Evolutionary conservation across 2,888 invertebrate genomes (phyloP), one percentile per base, ranked within the genome.

Genomic region (Epinotia ramella): DNA sequence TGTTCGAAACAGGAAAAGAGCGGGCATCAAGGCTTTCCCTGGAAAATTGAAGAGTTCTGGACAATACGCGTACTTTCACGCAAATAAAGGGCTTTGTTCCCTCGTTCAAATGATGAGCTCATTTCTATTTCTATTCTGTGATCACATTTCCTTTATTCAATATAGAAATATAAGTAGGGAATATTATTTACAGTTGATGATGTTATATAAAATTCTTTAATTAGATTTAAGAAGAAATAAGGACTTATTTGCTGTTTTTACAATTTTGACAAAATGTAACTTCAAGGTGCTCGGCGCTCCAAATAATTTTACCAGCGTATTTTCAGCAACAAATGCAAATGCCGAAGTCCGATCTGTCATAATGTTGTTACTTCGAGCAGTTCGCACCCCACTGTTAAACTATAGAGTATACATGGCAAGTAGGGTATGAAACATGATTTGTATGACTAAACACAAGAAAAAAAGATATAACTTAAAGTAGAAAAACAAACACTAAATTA

Each of bases 51-150:
- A 62, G 60, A 62, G 60, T 33, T 60, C 60, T 28, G 60, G 60
- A 62, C 60, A 62, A 62, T 62, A 20, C 57, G 62, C 33, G 62
- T 33, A 62, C 62, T 62, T 62, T 33, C n/a, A 33, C 62, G 33
- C 62, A 62, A 62, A 62, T 62, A 62, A 62, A 60, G n/a, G 33
- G 62, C 62, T 33, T 62, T 62, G 62, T 62, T 62, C 62, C n/a
- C 56, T 0, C 62, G 28, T 33, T 62, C 62, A 7, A 33, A n/a
- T n/a, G 28, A 24, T 24, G 59, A 24, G 24, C 40, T 40, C 59
- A 24, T 33, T 62, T 20, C 60, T 60, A 60, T 7, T 6, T 62
- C 62, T 62, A 33, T 16, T 60, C 2, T 59, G 56, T 57, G 16
- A 60, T 60, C 12, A 28, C 24, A 16, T 28, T 33, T 62, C 62